Conservation (phyloP, 1,140 invertebrate genomes). For the Charaxes varanes region DNA sequence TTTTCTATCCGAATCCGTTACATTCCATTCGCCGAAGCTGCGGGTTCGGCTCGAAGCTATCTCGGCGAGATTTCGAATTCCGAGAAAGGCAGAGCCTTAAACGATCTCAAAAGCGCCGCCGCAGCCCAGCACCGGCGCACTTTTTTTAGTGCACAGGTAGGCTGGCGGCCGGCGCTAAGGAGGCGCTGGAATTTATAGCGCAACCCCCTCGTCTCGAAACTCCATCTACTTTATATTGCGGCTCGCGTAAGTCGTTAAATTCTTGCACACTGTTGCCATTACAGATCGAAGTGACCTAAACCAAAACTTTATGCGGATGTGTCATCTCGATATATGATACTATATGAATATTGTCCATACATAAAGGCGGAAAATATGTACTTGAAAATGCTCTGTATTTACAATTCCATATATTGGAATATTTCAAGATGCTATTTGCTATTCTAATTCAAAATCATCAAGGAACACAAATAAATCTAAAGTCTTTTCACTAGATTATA, state of each 20-base stretch:
- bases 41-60: slow-evolving; percentile 47
- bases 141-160: slow-evolving; percentile 71
- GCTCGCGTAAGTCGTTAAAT: background rate
- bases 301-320: too few relatives aligned
- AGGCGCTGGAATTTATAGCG: slow-evolving; percentile 61
- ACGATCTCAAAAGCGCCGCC: slow-evolving; percentile 73
- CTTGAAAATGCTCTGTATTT: too few relatives aligned
- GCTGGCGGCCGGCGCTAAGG: slow-evolving; percentile 72
- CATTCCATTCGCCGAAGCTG: slow-evolving; percentile 63
- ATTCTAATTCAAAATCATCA: too few relatives aligned
- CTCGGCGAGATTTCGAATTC: slow-evolving; percentile 70
- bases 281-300: too few relatives aligned
- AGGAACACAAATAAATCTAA: too few relatives aligned
- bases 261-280: too few relatives aligned
- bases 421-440: too few relatives aligned
- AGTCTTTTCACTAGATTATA: too few relatives aligned
- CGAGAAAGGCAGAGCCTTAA: slow-evolving; percentile 70
- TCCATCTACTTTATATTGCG: slow-evolving; percentile 6
- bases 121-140: slow-evolving; percentile 62
- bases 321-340: too few relatives aligned
- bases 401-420: too few relatives aligned
- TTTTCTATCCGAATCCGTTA: slow-evolving; percentile 67
- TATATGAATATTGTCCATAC: too few relatives aligned
- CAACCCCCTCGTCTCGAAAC: slow-evolving; percentile 29
- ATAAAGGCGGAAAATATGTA: too few relatives aligned